These are phyloP conservation scores for Pampus argenteus DNA, from an alignment of 2,797 vertebrate species.

Conservation along the genomic window DNA sequence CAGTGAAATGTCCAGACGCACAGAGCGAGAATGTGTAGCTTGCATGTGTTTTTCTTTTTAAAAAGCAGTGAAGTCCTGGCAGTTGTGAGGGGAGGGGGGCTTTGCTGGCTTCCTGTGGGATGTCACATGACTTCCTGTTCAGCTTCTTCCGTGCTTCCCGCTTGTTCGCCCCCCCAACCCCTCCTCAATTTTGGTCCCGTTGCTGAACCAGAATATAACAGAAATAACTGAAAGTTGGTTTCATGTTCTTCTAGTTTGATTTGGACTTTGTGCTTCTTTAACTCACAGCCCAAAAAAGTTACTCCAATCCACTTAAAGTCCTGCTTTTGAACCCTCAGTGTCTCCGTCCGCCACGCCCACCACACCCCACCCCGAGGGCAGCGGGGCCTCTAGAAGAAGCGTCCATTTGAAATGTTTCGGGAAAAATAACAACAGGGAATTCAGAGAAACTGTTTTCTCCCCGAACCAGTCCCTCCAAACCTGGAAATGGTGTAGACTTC, in stretches of 20 bases:
- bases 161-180: not conserved
- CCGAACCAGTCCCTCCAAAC: constrained; percentile 30
- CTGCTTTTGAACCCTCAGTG: constrained; percentile 6
- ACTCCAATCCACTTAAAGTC: no score
- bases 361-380: not conserved
- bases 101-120: constrained; percentile 66
- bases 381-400: constrained; percentile 12
- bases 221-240: constrained; percentile 10
- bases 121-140: constrained; percentile 62
- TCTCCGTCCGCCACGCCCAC: no score
- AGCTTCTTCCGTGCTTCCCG: constrained; percentile 30
- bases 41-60: constrained; percentile 54
- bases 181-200: constrained; percentile 44
- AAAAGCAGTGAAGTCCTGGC: constrained; percentile 83
- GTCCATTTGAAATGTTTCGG: constrained; percentile 36
- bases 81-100: constrained; percentile 50
- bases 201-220: constrained; percentile 22
- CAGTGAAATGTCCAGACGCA: constrained; percentile 77
- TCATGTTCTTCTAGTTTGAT: constrained; percentile 28
- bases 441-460: constrained; percentile 23
- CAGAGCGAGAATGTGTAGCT: constrained; percentile 64
- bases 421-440: constrained; percentile 22
- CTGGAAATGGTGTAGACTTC: constrained; percentile 60
- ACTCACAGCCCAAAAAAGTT: no score
- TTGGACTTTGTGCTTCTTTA: no score